Conservation (phyloP, 1,140 invertebrate genomes). For the Daktulosphaira vitifoliae region DNA sequence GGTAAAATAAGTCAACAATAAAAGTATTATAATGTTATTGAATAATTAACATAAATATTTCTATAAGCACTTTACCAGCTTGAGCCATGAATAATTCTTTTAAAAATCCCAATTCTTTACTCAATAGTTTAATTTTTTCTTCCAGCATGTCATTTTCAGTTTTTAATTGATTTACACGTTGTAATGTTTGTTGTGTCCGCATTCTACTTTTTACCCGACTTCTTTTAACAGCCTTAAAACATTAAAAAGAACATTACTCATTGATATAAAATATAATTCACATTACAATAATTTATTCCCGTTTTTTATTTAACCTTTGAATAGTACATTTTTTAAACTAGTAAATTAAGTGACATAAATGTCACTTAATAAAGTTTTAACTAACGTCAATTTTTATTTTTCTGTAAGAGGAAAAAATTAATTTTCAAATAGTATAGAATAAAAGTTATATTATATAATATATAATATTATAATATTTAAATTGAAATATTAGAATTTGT, state of each 20-base stretch:
- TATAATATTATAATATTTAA: too few species aligned
- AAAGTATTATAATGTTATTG: not conserved
- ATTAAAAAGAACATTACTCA: constrained; percentile 39
- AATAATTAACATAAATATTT: not conserved
- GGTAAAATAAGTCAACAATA: not conserved
- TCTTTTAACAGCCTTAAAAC: constrained; percentile 77
- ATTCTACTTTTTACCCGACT: constrained; percentile 78
- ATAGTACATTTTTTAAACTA: too few species aligned
- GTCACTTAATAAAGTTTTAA: too few species aligned
- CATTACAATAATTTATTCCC: too few species aligned
- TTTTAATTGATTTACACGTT: constrained; percentile 64
- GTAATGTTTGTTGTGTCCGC: constrained; percentile 68
- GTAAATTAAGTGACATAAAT: too few species aligned
- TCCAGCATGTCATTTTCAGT: constrained; percentile 75
- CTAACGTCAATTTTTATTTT: too few species aligned
- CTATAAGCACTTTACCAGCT: constrained; percentile 49
- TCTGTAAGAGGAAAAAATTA: too few species aligned
- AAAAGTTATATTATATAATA: too few species aligned
- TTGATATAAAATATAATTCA: too few species aligned
- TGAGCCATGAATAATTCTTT: constrained; percentile 79
- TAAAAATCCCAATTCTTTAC: constrained; percentile 74
- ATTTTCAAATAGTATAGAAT: too few species aligned
- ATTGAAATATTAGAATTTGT: too few species aligned
- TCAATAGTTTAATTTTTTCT: constrained; percentile 75
- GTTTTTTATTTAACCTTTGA: too few species aligned